A percentile compares a stretch with the other conserved stretches of the same genome.
Evolutionary conservation across 2,797 vertebrate species (phyloP).

Genomic region (Mergus octosetaceus): DNA sequence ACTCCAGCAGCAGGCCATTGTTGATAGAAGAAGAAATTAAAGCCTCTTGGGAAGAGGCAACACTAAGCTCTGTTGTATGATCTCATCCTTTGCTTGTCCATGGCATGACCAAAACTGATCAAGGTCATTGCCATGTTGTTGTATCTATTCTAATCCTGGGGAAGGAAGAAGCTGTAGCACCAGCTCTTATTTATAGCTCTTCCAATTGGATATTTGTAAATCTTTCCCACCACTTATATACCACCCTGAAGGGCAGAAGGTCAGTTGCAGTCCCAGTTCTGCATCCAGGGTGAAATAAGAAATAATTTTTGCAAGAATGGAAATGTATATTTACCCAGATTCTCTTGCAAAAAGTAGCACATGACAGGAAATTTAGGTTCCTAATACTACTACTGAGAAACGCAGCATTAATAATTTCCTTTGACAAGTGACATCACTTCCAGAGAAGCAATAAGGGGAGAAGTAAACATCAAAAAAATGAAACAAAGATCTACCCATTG

Average conservation of each 20-base stretch:
- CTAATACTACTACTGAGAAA: neutral
- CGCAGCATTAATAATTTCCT: constrained; percentile 12
- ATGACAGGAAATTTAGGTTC: neutral
- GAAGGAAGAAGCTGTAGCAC: neutral
- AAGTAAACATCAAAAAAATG: neutral
- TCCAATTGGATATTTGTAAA: neutral
- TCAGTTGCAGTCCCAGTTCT: neutral
- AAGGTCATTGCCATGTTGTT: neutral
- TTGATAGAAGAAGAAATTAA: neutral
- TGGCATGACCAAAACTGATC: neutral
- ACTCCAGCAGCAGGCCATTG: neutral
- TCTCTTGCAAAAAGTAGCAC: neutral
- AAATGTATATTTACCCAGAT: neutral
- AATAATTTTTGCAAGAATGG: neutral
- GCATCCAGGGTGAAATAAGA: neutral
- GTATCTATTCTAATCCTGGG: neutral
- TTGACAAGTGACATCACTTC: neutral
- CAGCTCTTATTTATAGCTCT: neutral
- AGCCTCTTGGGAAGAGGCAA: neutral
- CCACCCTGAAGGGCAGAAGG: neutral
- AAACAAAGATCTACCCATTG: neutral
- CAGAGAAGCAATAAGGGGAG: neutral
- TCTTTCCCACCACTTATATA: neutral
- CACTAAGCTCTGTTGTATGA: neutral
- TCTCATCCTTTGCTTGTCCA: neutral